Evolutionary conservation across 1,140 invertebrate species (phyloP), one percentile per base, ranked within the genome.

Genomic region (Drosophila lacteicornis): DNA sequence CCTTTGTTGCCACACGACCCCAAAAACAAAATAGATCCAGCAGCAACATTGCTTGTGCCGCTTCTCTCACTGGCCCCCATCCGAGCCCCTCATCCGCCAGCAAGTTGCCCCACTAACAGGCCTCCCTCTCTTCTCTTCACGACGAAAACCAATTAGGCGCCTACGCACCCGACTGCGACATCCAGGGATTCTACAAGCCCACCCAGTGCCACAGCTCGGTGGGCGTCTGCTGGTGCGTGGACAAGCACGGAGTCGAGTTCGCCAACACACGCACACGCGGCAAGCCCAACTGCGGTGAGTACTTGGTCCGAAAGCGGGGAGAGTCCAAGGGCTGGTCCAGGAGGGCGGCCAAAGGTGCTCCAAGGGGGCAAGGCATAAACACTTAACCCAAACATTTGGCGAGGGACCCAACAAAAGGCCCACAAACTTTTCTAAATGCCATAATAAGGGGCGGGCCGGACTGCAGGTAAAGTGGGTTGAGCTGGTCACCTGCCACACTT

Each of bases 161-260:
- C 45, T 97, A 96, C 93, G 95, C 96, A 78, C 97, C 97, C 38
- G 94, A 96, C 79, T 98, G 97, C 93, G 97, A 98, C 93, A 94
- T 94, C 42, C 95, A 96, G 92, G 97, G 97, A 45, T 98, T 96
- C 93, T 98, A 97, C 93, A 95, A 96, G 70, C 95, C 96, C 65
- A 96, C 96, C 60, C 97, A 98, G 91, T 98, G 97, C 92, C 97
- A 98, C 93, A 94, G 94, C 70, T 95, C 96, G 43, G 96, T 97
- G 12, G 96, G 96, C 50, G 95, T 97, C 81, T 98, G 97, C 93
- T 98, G 97, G 97, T 98, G 97, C 94, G 97, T 98, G 49, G 97
- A 98, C 94, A 96, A 97, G 86, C 97, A 98, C 93, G 98, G 98
- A 33, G 96, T 97, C 30, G 97, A 98, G 93, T 95, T 96, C 81